phyloP scores from a whole-genome alignment of 1,140 invertebrate genomes.

The Drosophila arizonae region DNA sequence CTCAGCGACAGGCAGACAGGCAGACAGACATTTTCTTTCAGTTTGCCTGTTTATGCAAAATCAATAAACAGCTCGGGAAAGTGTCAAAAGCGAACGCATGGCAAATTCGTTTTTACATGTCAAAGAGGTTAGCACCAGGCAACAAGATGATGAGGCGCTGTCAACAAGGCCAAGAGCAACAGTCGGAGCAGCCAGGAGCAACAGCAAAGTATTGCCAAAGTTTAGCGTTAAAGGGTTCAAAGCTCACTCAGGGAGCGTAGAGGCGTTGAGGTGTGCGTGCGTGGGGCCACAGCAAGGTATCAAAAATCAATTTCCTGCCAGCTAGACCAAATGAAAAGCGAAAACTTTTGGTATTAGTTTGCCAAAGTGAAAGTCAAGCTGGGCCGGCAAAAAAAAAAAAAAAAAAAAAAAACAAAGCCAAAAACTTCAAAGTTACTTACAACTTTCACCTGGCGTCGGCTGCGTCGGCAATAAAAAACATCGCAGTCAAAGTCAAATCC shows the following conservation, averaged over 20 bases:
- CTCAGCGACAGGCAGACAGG: not conserved
- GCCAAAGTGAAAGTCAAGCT: conserved; percentile 67
- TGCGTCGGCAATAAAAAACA: conserved; percentile 54
- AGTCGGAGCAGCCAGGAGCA: not conserved
- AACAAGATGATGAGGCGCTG: conserved; percentile 19
- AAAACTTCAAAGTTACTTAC: conserved; percentile 46
- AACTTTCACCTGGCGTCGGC: conserved; percentile 67
- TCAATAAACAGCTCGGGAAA: conserved; percentile 58
- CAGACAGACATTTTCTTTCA: not conserved
- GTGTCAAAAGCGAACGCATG: conserved; percentile 37
- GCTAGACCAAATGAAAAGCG: conserved; percentile 62
- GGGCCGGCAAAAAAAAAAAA: conserved; percentile 16
- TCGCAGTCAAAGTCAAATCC: conserved; percentile 47
- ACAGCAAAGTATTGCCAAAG: conserved; percentile 10
- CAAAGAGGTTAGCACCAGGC: conserved; percentile 69
- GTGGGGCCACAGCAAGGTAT: conserved; percentile 35
- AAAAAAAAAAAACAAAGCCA: too few relatives aligned
- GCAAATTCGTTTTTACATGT: conserved; percentile 54
- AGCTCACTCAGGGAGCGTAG: conserved; percentile 1
- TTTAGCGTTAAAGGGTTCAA: conserved; percentile 19
- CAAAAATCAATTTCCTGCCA: conserved; percentile 75
- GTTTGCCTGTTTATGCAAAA: conserved; percentile 57
- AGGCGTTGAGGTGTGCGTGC: not conserved
- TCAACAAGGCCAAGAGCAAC: not conserved
- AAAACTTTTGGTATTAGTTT: conserved; percentile 69